Evolutionary conservation across 2,797 vertebrate genomes (phyloP), one percentile per base, ranked within the genome.

Genomic region (Synanceia verrucosa): DNA sequence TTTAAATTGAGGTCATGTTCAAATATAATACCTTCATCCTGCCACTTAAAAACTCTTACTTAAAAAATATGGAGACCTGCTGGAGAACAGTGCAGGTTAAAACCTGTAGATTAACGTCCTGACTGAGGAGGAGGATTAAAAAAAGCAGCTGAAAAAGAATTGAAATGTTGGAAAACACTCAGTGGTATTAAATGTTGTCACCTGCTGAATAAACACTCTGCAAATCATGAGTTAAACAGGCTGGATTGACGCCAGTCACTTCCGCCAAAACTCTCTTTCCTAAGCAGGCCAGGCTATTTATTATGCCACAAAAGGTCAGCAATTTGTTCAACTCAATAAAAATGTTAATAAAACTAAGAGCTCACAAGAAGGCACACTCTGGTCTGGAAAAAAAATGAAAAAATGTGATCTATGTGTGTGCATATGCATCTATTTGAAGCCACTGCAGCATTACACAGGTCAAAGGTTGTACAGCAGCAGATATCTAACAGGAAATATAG

Each of bases 301-400:
- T 94, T 93, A 92, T 73, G 82, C 86, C 73, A 63, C 82, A 74
- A 92, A 92, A 92, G 92, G 91, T 93, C 91, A 92, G 91, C 91
- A 84, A 84, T 92, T 91, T 91, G 88, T 90, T 86, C 89, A 89
- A 91, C 91, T 94, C 91, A 91, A 93, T 95, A 94, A 94, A 94
- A 93, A 93, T 92, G 91, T 93, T 93, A 91, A 94, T 93, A 94
- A 93, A 93, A 92, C 90, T 93, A 91, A 93, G 88, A 92, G 92
- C 91, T 90, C 73, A 78, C 69, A 48, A 83, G 84, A 85, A 81
- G 75, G 75, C 66, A 43, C 47, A 46, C 81, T 69, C 71, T 52
- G 81, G 73, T 82, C 48, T 19, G 55, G 60, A 52, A 73, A 83
- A 69, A 84, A 73, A 79, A 55, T n/a, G 31, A 37, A 64, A 76